Evolutionary conservation across 1,140 invertebrate species (phyloP), one percentile per base, ranked within the genome.

Genomic region (Drosophila sproati): DNA sequence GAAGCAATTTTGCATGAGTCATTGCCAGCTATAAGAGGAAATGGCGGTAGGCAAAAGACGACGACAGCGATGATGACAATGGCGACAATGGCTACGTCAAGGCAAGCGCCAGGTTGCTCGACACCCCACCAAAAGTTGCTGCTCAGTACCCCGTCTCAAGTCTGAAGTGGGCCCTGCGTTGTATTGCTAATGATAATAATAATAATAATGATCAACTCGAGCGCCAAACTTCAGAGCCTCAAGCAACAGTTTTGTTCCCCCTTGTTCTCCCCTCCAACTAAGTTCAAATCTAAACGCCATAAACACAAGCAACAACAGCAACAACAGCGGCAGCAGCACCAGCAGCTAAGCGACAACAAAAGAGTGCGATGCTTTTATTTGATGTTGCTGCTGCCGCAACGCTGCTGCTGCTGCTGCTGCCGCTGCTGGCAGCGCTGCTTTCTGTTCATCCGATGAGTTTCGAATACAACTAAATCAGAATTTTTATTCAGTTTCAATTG

Each of bases 401-500:
- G 61, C 39, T 59, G 43, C 47, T 50, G 70, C 29, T 39, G 51
- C 57, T 47, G 85, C 31, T 48, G 39, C 41, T 60, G 54, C 51
- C 75, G 45, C 59, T 56, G 78, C 52, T 39, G 59, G 62, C 77
- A 51, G 66, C 82, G 62, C 62, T 55, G 82, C 82, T 80, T 76
- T 78, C 68, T 80, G 85, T 86, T 91, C 85, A 83, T 90, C 77
- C 82, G 77, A 91, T 91, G 85, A 85, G 79, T 91, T 91, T 89
- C 85, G 81, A 91, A 91, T 75, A 86, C 85, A 91, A 91, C 90
- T 90, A 91, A 91, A 87, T 91, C 86, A 91, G 90, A 91, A 91
- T 91, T 91, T 86, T 90, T 91, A 91, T 91, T 91, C 90, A 87
- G 90, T 91, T 90, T 91, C 90, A 91, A 91, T 91, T 91, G 90